Evolutionary conservation across 2,113 vertebrate species (phyloP).

Genomic region (Engraulis encrasicolus): DNA sequence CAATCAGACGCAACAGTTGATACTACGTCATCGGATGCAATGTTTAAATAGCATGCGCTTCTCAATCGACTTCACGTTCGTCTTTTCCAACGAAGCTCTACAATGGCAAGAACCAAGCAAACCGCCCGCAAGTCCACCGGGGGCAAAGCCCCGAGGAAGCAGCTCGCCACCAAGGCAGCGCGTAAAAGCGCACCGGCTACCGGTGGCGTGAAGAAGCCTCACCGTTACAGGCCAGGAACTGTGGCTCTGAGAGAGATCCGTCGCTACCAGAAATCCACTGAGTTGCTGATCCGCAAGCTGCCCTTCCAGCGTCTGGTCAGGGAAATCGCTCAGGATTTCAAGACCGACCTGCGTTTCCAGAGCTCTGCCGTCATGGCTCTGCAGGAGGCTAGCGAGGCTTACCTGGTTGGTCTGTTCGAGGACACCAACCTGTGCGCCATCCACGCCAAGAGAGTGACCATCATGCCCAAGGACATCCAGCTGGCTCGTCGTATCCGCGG

Average conservation of each 20-base stretch:
- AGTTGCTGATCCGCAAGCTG: slow-evolving; percentile 24
- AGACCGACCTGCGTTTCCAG: slow-evolving; percentile 20
- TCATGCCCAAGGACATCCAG: slow-evolving; percentile 86
- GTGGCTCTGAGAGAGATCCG: background rate
- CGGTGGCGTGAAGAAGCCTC: slow-evolving; percentile 31
- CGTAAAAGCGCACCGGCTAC: slow-evolving; percentile 18
- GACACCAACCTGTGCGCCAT: slow-evolving; percentile 81
- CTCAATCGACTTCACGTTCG: no score
- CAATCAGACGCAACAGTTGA: no score
- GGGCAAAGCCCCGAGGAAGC: no score
- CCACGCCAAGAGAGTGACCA: slow-evolving; percentile 80
- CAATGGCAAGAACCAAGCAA: no score
- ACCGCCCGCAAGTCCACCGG: no score
- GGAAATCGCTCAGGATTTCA: slow-evolving; percentile 29
- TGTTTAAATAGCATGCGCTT: no score
- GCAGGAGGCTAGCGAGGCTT: slow-evolving; percentile 78
- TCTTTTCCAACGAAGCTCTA: no score
- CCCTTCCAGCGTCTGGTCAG: slow-evolving; percentile 28
- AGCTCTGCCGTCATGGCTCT: slow-evolving; percentile 4
- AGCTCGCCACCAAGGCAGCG: no score
- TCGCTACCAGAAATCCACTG: slow-evolving; percentile 33
- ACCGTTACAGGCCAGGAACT: slow-evolving; percentile 27
- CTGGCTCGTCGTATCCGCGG: slow-evolving; percentile 81
- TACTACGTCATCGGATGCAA: no score
- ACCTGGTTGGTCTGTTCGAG: slow-evolving; percentile 79